Evolutionary conservation across 2,113 vertebrate species (phyloP), one percentile per base, ranked within the genome.

Genomic region (Xenopus laevis): DNA sequence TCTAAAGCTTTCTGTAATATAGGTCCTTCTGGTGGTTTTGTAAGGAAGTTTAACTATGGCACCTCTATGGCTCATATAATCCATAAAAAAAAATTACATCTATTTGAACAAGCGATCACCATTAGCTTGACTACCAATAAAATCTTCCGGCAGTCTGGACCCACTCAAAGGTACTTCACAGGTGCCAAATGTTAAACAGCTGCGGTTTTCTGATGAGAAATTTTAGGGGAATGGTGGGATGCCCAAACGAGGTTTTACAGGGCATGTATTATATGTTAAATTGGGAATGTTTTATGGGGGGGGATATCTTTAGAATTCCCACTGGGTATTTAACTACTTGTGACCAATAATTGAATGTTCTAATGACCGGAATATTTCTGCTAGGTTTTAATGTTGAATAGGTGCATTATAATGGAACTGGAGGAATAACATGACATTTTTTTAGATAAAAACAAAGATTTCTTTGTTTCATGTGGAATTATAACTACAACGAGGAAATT

Each of bases 21-120:
- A 87, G 53, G 17, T 17, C 68, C 55, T 58, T 80, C 27, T 84
- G 83, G 80, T 74, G 71, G 77, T 85, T 90, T 88, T 75, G 78
- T 78, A 84, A 84, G 81, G 30, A 80, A 81, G 21, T 62, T 74
- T 82, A 87, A 72, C 83, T 78, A 76, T 71, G 78, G 78, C 79
- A 79, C 71, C 62, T 55, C 61, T 74, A 78, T 71, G 58, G 79
- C 80, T 86, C 83, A 78, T 53, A 85, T 83, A 71, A 85, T 80
- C 79, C 55, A 78, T 84, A 81, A 65, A 40, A 65, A 44, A 66
- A 84, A 85, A 76, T 68, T 9, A 1, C 69, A 84, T 78, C 84
- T 84, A 83, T 83, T 88, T 87, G 83, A 86, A 88, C 91, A 92
- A 84, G 78, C 84, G 90, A 84, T 86, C 85, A 79, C 81, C 83